Evolutionary conservation across 2,888 invertebrate species (phyloP), one percentile per base, ranked within the genome.

Genomic region (Fissipunctia ypsillon): DNA sequence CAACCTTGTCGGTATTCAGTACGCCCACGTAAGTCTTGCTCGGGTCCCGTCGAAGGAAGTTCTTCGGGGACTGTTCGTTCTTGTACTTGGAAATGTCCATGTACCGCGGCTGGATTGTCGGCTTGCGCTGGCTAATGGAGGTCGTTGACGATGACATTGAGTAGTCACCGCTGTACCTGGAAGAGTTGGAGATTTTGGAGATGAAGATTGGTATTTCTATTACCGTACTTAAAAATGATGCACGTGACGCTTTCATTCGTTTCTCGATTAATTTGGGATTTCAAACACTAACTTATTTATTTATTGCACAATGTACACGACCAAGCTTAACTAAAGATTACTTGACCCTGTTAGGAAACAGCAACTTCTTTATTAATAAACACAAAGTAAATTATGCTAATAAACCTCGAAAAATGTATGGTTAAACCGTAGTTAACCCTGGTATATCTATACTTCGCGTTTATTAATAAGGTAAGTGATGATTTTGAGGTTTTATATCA

Each of bases 21-120:
- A 95, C 95, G 0, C 91, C 93, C 3, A 96, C 95, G 65, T 96
- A 96, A 0, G 96, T 96, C 93, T 96, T 96, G 87, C 97, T 96
- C 67, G 97, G 97, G 87, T 97, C 97, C 56, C 97, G 91, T 19
- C 97, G 92, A 56, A 97, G 88, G 91, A 95, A 96, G 85, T 91
- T 96, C 85, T 93, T 93, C 9, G 96, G 95, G 3, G 95, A 94
- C 64, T 93, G 94, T 66, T 96, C 96, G 48, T 85, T 91, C 90
- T 97, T 97, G 91, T 97, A 97, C 91, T 97, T 97, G 65, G 97
- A 97, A 78, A 97, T 97, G 92, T 97, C 97, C 76, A 97, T 89
- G 88, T 97, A 97, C 65, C 97, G 95, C 10, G 95, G 95, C 86
- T 93, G 93, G 59, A 94, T 89, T 45, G 88, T 88, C 19, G 91